Percentiles rank a stretch among this genome's conserved stretches.
phyloP scores from a whole-genome alignment of 2,113 vertebrate genomes.

The Cardinalis cardinalis region DNA sequence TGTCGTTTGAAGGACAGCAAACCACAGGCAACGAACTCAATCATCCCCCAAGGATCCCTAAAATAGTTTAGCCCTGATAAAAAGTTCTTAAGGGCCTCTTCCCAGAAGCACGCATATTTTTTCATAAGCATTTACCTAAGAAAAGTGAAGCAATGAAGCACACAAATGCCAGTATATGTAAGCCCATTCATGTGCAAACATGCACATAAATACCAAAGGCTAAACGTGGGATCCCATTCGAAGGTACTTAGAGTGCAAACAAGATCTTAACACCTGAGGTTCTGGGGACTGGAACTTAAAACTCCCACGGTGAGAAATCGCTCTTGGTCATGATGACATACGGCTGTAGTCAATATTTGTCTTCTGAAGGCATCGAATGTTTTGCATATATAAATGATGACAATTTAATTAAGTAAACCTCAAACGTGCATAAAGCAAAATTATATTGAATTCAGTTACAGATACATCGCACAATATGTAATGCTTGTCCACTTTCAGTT shows the following conservation, averaged over 20 bases:
- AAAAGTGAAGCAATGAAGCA: constrained; percentile 28
- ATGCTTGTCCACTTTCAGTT: neutral
- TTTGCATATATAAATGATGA: neutral
- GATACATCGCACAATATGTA: rapidly evolving
- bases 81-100: neutral
- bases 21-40: neutral
- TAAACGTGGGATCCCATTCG: neutral
- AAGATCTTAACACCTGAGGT: neutral
- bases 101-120: neutral
- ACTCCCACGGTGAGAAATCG: neutral
- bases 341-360: neutral
- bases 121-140: constrained; percentile 21
- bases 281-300: neutral
- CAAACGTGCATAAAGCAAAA: neutral
- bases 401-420: neutral
- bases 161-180: neutral
- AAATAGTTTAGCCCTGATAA: neutral
- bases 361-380: neutral
- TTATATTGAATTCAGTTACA: neutral
- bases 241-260: neutral
- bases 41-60: neutral
- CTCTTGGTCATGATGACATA: neutral
- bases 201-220: neutral
- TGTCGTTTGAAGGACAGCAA: neutral
- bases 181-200: constrained; percentile 37